Conservation (phyloP, 2,113 vertebrate species). For the Perca fluviatilis region DNA sequence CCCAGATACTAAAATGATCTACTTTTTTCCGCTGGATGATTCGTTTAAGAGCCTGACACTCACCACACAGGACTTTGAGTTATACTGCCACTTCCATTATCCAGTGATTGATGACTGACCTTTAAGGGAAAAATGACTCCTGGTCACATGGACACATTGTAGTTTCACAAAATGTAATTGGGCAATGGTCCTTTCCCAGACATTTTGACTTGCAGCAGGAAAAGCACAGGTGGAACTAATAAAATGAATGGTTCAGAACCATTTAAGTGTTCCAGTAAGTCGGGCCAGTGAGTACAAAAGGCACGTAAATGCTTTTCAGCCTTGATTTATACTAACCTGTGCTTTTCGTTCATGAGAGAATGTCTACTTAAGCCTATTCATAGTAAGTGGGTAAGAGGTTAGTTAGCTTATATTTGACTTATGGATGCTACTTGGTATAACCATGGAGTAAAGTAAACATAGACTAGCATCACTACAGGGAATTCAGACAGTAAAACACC, state of each 20-base stretch:
- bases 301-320: background rate
- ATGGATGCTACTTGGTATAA: background rate
- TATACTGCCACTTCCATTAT: background rate
- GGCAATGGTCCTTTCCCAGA: background rate
- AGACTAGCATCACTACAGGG: background rate
- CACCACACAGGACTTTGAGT: background rate
- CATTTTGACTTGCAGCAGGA: background rate
- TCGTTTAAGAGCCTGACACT: background rate
- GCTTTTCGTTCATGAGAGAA: background rate
- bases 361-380: background rate
- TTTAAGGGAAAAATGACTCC: constrained; percentile 5
- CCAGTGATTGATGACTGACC: constrained; percentile 16
- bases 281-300: background rate
- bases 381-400: background rate
- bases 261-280: background rate
- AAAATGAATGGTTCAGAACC: background rate
- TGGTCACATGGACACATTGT: background rate
- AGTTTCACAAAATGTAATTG: background rate
- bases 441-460: background rate
- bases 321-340: background rate
- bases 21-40: background rate
- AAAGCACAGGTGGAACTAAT: background rate
- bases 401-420: background rate
- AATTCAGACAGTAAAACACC: background rate
- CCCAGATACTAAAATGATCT: background rate